Percentiles rank a stretch among this genome's conserved stretches.
These are phyloP conservation scores for Ruditapes philippinarum DNA, from an alignment of 1,140 invertebrate genomes.

Conservation along the genomic window DNA sequence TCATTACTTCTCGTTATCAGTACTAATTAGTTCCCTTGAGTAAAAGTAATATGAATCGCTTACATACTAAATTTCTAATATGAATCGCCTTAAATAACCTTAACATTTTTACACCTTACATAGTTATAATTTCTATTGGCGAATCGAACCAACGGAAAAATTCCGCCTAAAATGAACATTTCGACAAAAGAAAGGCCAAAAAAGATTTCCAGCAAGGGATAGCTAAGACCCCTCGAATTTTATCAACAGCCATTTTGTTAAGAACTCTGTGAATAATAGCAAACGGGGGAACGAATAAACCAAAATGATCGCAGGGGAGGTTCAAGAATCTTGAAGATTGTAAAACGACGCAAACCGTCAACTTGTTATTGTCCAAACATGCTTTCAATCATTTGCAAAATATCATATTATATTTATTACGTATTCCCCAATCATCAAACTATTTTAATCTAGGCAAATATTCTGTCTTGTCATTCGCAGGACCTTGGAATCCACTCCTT, in stretches of 20 bases:
- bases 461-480: not conserved
- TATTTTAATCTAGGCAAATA: constrained; percentile 21
- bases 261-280: constrained; percentile 1
- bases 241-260: constrained; percentile 19
- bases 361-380: not conserved
- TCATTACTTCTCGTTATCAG: no score
- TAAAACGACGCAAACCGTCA: constrained; percentile 8
- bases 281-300: constrained; percentile 24
- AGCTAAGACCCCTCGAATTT: not conserved
- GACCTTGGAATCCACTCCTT: constrained; percentile 35
- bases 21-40: no score
- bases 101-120: no score
- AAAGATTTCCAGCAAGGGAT: constrained; percentile 17
- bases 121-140: no score
- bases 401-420: not conserved
- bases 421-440: constrained; percentile 27
- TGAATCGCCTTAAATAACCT: no score
- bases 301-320: not conserved
- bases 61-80: no score
- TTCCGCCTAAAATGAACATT: no score
- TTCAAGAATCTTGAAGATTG: constrained; percentile 37
- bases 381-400: not conserved
- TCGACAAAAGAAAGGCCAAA: no score
- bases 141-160: no score
- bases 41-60: no score